These are phyloP conservation scores for Lasioglossum albipes DNA, from an alignment of 1,140 invertebrate species.

Conservation along the genomic window DNA sequence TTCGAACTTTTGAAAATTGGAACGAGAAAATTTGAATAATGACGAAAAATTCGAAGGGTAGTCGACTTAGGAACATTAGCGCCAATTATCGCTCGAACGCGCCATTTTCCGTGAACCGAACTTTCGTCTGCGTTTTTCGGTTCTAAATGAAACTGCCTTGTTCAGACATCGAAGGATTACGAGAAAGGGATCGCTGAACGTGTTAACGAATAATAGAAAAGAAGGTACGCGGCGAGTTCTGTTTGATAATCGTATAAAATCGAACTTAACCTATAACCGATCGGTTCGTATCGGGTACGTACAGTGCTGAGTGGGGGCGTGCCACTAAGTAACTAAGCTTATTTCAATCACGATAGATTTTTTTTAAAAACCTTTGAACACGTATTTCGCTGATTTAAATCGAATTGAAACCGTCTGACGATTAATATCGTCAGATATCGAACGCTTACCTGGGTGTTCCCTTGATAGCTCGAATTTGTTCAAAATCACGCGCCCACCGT, in stretches of 20 bases:
- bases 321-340: constrained; percentile 54
- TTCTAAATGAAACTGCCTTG: not conserved
- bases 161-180: not conserved
- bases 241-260: constrained; percentile 26
- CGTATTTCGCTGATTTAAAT: not conserved
- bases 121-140: constrained; percentile 50
- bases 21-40: constrained; percentile 66
- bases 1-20: constrained; percentile 45
- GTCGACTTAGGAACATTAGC: constrained; percentile 39
- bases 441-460: constrained; percentile 72
- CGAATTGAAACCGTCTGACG: not conserved
- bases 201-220: not conserved
- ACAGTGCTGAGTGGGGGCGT: constrained; percentile 66
- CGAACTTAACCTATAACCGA: constrained; percentile 71
- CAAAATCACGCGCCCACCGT: constrained; percentile 87
- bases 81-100: constrained; percentile 79
- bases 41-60: constrained; percentile 68
- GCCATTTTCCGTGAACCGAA: constrained; percentile 79
- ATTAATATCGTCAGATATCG: constrained; percentile 3
- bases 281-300: constrained; percentile 67
- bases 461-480: constrained; percentile 82
- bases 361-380: not conserved
- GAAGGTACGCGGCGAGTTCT: constrained; percentile 8
- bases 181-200: not conserved
- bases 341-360: constrained; percentile 37